Conservation (phyloP, 2,797 vertebrate species). For the Pipistrellus nathusii region DNA sequence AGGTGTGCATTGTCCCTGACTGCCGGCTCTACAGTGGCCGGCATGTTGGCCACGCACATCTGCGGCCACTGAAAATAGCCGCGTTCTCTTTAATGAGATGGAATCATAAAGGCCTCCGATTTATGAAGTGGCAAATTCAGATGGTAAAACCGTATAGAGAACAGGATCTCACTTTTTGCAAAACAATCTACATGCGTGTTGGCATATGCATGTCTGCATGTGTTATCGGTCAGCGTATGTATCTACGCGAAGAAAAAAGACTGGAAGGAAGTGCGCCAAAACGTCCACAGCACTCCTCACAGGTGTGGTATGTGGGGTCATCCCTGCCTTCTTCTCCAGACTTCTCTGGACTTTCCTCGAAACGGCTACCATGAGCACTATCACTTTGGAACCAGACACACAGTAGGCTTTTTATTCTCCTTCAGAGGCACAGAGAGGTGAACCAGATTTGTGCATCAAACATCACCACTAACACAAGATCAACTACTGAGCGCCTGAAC, state of each 20-base stretch:
- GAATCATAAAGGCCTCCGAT: neutral
- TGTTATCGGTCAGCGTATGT: neutral
- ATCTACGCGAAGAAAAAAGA: neutral
- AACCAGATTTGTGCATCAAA: neutral
- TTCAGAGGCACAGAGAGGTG: neutral
- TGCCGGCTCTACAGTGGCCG: rapidly evolving
- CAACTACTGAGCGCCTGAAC: neutral
- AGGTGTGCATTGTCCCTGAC: neutral
- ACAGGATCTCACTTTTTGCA: neutral
- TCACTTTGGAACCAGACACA: neutral
- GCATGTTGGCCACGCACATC: neutral
- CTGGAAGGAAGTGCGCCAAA: neutral
- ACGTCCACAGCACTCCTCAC: neutral
- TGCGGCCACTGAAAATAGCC: neutral
- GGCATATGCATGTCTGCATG: rapidly evolving
- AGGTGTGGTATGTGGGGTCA: rapidly evolving
- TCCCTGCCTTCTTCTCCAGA: neutral
- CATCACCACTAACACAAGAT: neutral
- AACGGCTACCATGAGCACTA: neutral
- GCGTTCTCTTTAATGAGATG: neutral
- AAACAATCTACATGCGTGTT: rapidly evolving
- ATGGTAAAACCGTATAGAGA: neutral
- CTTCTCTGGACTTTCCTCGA: neutral
- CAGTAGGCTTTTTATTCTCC: neutral
- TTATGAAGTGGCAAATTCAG: neutral